Evolutionary conservation across 2,797 vertebrate species (phyloP), one percentile per base, ranked within the genome.

Genomic region (Gambusia yucatana): DNA sequence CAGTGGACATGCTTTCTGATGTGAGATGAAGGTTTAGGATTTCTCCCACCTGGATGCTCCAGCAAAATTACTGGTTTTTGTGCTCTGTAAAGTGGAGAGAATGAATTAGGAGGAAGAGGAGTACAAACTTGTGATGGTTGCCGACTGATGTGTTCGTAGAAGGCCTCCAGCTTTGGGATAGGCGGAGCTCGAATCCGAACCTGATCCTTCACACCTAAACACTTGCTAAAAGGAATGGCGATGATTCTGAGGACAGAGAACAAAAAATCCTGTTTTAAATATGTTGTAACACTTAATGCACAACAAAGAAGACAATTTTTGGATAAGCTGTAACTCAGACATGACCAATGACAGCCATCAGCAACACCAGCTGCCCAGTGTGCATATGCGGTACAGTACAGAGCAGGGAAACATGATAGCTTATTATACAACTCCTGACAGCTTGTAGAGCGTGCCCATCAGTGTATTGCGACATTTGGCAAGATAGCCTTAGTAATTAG

Each of bases 181-280:
- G 87, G 84, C 11, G 92, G 76, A 1, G 90, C 93, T 72, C 92
- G 93, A 82, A 94, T 88, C 83, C 82, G 86, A 67, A 91, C 84
- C 92, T 80, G 88, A 84, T 98, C 96, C 78, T 77, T 94, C 67
- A 99, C 95, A 0, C 97, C 97, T 87, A 99, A 83, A 84, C 63
- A 82, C 83, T 55, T 92, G 89, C 97, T 96, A 61, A 98, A 90
- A 1, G 98, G 98, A 74, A 96, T 55, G 1, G 94, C 97, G 3
- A 99, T 28, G 22, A 92, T 82, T 94, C 98, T 99, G 85, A 76
- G 16, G 36, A 44, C 75, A 84, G 39, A 88, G 28, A 50, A 5
- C 6, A 70, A 6, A 43, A 57, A 57, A 2, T 10, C 28, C 11
- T 33, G 76, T 61, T 79, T 57, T 3, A 50, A 43, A 61, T 30